Conservation (phyloP, 2,113 vertebrate genomes). For the Protomyctophum bolini region DNA sequence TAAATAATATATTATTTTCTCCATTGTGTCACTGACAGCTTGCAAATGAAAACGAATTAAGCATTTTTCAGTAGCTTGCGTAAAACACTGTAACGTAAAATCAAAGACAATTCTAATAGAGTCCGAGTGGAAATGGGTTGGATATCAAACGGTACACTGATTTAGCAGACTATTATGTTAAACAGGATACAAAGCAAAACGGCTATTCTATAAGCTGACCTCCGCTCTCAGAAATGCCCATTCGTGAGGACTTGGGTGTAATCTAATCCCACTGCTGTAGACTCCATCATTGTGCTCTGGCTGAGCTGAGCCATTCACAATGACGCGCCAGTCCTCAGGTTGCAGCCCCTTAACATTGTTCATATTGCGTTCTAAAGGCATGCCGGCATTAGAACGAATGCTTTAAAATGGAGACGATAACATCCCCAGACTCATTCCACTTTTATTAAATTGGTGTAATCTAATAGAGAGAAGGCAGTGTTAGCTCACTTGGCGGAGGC, state of each 20-base stretch:
- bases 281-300: not conserved
- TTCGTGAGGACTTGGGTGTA: not conserved
- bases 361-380: conserved; percentile 40
- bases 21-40: no score
- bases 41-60: no score
- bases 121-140: not conserved
- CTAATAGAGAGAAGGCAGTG: conserved; percentile 54
- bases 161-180: not conserved
- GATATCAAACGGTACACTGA: not conserved
- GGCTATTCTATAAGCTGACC: conserved; percentile 13
- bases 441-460: conserved; percentile 55
- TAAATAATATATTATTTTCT: no score
- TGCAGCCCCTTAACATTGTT: conserved; percentile 39
- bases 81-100: not conserved
- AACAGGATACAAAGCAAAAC: conserved; percentile 5
- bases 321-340: conserved; percentile 34
- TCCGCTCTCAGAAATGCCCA: conserved; percentile 26
- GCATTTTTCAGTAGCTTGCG: not conserved
- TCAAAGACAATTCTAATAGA: not conserved
- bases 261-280: not conserved
- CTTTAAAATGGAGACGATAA: conserved; percentile 46
- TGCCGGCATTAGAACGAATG: conserved; percentile 38
- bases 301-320: not conserved
- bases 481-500: conserved; percentile 3
- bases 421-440: conserved; percentile 58